Base-by-base conservation (phyloP, 2,113 vertebrate genomes). In the Gadus macrocephalus region DNA sequence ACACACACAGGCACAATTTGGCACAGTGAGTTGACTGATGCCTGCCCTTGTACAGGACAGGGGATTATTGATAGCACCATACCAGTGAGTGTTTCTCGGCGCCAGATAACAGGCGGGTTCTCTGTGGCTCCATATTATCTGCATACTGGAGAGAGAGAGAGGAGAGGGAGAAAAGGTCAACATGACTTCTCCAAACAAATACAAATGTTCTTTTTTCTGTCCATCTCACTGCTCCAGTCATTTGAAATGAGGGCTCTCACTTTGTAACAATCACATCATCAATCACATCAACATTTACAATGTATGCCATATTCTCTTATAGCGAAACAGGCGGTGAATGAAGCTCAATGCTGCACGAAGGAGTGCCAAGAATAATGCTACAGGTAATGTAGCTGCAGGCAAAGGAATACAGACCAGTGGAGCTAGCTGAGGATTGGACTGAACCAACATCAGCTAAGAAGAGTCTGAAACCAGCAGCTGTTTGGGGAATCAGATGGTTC, bases 401-500 rank as follows among this genome's bases (percentile, higher is more conserved):
- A 79, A 72, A 64, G 14, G 53, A 49, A 58, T 75, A 78, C 31
- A 64, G 42, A 49, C 42, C 8, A 49, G 12, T 14, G 12, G 42
- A 49, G 42, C 42, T 28, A 14, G 69, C 59, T 53, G 74, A 63
- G 22, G 15, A 28, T 63, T 12, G 61, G 81, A 73, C 25, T 60
- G 20, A 81, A 75, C 61, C 70, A 69, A 81, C 77, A 63, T 31
- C 12, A 73, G 66, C 70, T 49, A 49, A 60, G 12, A 17, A 2
- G 19, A 31, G 64, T 53, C 56, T 63, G 72, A 14, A 66, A 69
- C 72, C 66, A 73, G 83, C 67, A 49, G 66, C 73, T 74, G 27
- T 72, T 68, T 71, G 55, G 77, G 78, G 77, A 78, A 84, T 86
- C 83, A 77, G 78, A 76, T 81, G 80, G 75, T 58, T 42, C 1